phyloP scores from a whole-genome alignment of 2,888 invertebrate species.

The Acleris laterana region DNA sequence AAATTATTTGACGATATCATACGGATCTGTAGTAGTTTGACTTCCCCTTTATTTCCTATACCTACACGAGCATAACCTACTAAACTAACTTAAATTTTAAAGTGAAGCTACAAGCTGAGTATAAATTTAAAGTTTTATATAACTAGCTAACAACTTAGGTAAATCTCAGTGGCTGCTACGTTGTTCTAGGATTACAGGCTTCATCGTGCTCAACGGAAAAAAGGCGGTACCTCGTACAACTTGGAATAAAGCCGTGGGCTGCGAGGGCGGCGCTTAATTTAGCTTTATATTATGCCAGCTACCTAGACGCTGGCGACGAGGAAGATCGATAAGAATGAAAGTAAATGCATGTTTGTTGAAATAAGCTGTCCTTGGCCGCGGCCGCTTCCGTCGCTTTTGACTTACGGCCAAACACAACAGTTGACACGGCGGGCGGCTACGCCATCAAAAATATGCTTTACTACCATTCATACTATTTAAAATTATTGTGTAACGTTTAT shows the following conservation, averaged over 20 bases:
- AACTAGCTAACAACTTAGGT: background rate
- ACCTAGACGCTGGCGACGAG: conserved; percentile 1
- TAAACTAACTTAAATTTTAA: too few species aligned
- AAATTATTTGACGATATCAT: too few species aligned
- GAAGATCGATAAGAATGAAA: conserved; percentile 35
- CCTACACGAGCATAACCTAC: too few species aligned
- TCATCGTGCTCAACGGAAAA: conserved; percentile 1
- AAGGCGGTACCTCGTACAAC: background rate
- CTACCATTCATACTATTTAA: conserved; percentile 29
- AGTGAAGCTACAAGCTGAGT: too few species aligned
- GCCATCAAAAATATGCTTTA: conserved; percentile 35
- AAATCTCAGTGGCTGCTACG: background rate
- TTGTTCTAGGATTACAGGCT: background rate
- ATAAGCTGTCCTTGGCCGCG: conserved; percentile 58
- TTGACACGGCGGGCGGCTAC: conserved; percentile 41
- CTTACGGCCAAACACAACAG: conserved; percentile 58
- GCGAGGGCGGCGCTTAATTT: background rate
- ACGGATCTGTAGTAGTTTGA: too few species aligned
- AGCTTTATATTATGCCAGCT: background rate
- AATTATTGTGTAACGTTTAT: conserved; percentile 25
- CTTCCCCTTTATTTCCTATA: too few species aligned
- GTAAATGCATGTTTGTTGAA: conserved; percentile 46
- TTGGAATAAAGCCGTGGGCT: background rate
- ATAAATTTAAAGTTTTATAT: too few species aligned
- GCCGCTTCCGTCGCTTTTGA: conserved; percentile 55